phyloP scores from a whole-genome alignment of 2,113 vertebrate genomes.

The Nyctibius bracteatus region DNA sequence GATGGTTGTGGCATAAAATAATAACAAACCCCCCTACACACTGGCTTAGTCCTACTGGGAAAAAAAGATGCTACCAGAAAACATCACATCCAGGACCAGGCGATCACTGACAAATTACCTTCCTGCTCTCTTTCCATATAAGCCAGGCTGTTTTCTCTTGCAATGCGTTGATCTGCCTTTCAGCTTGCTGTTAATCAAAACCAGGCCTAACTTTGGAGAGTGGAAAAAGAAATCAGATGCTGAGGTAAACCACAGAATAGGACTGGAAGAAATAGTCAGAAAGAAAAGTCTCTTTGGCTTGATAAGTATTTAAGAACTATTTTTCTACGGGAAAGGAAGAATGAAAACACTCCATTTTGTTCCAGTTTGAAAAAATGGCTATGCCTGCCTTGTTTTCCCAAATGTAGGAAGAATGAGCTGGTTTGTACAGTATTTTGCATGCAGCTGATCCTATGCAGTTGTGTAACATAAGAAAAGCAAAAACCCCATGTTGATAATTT shows the following conservation, averaged over 20 bases:
- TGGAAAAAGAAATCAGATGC: constrained; percentile 31
- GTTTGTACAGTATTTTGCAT: not conserved
- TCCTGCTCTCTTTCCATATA: not conserved
- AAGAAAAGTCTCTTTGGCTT: not conserved
- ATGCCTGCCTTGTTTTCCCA: not conserved
- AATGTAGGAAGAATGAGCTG: not conserved
- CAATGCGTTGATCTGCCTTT: constrained; percentile 9
- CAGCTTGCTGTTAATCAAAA: constrained; percentile 28
- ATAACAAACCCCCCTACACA: not conserved
- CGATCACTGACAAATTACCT: not conserved
- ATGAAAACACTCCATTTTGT: not conserved
- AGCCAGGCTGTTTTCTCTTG: not conserved
- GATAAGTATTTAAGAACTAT: not conserved
- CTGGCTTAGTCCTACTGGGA: not conserved
- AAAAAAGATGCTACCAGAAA: not conserved
- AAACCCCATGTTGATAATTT: not conserved
- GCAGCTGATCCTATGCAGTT: not conserved
- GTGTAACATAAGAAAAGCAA: not conserved
- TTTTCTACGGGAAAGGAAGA: not conserved
- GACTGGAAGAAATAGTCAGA: not conserved
- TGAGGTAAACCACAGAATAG: constrained; percentile 2
- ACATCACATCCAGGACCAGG: not conserved
- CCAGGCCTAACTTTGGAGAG: not conserved
- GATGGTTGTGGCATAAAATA: not conserved
- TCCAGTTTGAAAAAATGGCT: not conserved